A percentile compares a stretch with the other conserved stretches of the same genome.
Evolutionary conservation across 1,140 invertebrate species (phyloP).

Genomic region (Portunus trituberculatus): DNA sequence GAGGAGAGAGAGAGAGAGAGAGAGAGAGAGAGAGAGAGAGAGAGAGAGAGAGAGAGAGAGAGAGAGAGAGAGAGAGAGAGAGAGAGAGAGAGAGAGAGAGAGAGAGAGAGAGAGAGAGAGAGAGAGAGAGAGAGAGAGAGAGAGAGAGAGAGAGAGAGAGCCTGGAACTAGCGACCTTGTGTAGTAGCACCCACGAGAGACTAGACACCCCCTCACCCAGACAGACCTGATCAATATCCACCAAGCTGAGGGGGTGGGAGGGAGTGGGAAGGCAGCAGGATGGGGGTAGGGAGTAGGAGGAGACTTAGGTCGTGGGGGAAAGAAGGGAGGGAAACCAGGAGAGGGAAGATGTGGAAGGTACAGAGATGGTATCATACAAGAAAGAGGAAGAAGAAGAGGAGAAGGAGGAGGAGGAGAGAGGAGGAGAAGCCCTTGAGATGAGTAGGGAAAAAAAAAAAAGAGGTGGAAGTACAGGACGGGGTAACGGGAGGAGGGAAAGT

Average conservation of each 20-base stretch:
- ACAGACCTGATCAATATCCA: slow-evolving; percentile 58
- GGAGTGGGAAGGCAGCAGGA: neutral
- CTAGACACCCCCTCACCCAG: neutral
- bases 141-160: slow-evolving; percentile 66
- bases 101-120: slow-evolving; percentile 48
- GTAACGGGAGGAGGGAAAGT: neutral
- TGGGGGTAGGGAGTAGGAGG: neutral
- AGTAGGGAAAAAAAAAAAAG: neutral
- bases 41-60: neutral
- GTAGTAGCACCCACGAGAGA: neutral
- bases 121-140: slow-evolving; percentile 56
- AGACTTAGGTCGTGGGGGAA: neutral
- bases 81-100: neutral
- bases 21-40: slow-evolving; percentile 32
- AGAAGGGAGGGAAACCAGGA: neutral
- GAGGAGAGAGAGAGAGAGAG: slow-evolving; percentile 29
- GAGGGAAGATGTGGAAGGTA: neutral
- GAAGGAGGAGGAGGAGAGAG: neutral
- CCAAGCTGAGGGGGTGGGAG: neutral
- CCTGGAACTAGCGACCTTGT: slow-evolving; percentile 36
- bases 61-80: slow-evolving; percentile 18
- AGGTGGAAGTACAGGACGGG: neutral
- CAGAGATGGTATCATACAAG: neutral
- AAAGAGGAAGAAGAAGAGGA: neutral
- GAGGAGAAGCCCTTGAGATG: neutral